Evolutionary conservation across 2,888 invertebrate species (phyloP), one percentile per base, ranked within the genome.

Genomic region (Ferdinandea cuprea): DNA sequence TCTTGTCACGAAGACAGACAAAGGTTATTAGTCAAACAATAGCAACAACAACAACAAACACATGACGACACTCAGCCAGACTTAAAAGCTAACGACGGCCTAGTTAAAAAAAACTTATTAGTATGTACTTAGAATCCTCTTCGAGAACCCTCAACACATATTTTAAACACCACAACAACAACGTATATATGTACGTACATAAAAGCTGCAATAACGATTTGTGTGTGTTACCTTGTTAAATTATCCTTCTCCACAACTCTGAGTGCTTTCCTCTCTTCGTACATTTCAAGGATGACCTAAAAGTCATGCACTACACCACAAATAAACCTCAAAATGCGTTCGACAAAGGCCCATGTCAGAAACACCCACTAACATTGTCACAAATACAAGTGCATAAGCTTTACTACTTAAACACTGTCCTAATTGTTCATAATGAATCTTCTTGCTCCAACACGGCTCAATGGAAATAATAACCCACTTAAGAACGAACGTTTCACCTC

Each of bases 381-480:
- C 68, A 37, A 76, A 17, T 54, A 56, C 1, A 11, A 63, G 42
- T n/a, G 21, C 17, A 19, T 30, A 58, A 48, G 32, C 46, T n/a
- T n/a, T 28, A 61, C 37, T 32, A 37, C 52, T 19, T 11, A 40
- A 44, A 42, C 65, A 72, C 32, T 76, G 65, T 35, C 71, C 81
- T 66, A 71, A 72, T 81, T 81, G 59, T 54, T 56, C 21, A n/a
- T 56, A 58, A 46, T 66, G 58, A 52, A 19, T 54, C 35, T 42
- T 17, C 9, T 32, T 32, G n/a, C 13, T 25, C 21, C 13, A 66
- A 32, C 48, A 58, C 40, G 37, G 15, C 21, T 65, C 50, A 72
- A 72, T 66, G 21, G 42, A 66, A 61, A 73, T 79, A 79, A 68
- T 66, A 73, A 79, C 65, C 54, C 66, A 73, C 79, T 79, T 66